Evolutionary conservation across 2,113 vertebrate species (phyloP), one percentile per base, ranked within the genome.

Genomic region (Gorsachius goisagi): DNA sequence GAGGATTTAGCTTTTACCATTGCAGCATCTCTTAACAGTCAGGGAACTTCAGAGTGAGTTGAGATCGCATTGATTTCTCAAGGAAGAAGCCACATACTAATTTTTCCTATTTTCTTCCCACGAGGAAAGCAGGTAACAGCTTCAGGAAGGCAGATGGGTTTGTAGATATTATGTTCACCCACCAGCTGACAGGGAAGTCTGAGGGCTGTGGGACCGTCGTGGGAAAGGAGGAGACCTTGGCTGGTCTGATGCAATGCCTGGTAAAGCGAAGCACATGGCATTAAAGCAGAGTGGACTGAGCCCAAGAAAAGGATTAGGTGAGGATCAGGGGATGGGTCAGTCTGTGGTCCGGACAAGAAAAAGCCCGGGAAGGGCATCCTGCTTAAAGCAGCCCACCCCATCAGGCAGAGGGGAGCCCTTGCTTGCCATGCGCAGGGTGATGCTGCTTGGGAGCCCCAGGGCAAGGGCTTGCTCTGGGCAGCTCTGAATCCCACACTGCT

Each of bases 41-140:
- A 78, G 62, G 62, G 73, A 97, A 89, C 96, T 92, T 96, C 88
- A 92, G 88, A 92, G 90, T 23, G 47, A 94, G 80, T 69, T 68
- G 84, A 92, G 86, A 89, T 72, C 4, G 0, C 89, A 93, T 95
- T 89, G 97, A 97, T 95, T 96, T 97, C 73, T 79, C 0, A 1
- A 95, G 66, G 80, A 92, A 93, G 76, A 90, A 56, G 69, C 66
- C 0, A 62, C 92, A 95, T 95, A 91, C 84, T 93, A 76, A 95
- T 91, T 94, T 78, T 78, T 64, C 45, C 66, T 59, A 3, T 49
- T 90, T 92, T 82, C 22, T 21, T 96, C 90, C 76, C 77, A 9
- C 8, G 69, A 82, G 93, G 33, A 81, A 78, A 2, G 8, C 44
- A 52, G 93, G 90, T 63, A 92, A 47, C 55, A 55, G 63, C 83